Evolutionary conservation across 2,888 invertebrate species (phyloP).

Genomic region (Ephialtes manifestator): DNA sequence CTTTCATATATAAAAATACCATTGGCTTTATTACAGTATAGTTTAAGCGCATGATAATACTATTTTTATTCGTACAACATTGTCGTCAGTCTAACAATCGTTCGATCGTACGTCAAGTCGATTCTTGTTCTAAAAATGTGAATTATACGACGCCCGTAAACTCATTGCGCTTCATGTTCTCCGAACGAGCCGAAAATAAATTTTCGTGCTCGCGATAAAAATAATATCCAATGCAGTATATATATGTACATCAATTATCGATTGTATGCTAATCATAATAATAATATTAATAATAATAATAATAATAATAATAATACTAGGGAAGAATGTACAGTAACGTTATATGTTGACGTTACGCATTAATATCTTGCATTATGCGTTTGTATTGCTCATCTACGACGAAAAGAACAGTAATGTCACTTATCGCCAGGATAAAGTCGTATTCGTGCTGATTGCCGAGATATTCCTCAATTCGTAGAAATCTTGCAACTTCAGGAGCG

Average conservation of each 20-base stretch:
- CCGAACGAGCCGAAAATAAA: conserved; percentile 37
- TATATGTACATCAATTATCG: conserved; percentile 62
- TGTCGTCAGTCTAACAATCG: conserved; percentile 75
- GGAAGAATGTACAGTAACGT: conserved; percentile 66
- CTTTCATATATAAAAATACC: conserved; percentile 78
- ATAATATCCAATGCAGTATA: conserved; percentile 60
- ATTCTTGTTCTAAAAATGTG: conserved; percentile 48
- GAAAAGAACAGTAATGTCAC: conserved; percentile 51
- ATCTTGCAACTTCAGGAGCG: not conserved
- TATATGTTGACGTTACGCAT: conserved; percentile 54
- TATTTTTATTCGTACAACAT: conserved; percentile 74
- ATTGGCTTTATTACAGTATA: conserved; percentile 76
- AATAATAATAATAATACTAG: conserved; percentile 68
- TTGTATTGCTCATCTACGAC: conserved; percentile 58
- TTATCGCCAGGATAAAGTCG: conserved; percentile 63
- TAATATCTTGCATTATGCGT: conserved; percentile 56
- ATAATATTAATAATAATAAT: conserved; percentile 60
- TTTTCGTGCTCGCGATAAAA: conserved; percentile 40
- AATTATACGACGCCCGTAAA: conserved; percentile 26
- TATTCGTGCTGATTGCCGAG: conserved; percentile 49
- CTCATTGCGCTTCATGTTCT: conserved; percentile 7
- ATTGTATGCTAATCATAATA: conserved; percentile 51
- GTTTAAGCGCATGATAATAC: conserved; percentile 77
- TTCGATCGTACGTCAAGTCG: conserved; percentile 55
- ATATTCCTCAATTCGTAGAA: conserved; percentile 7